Evolutionary conservation across 2,888 invertebrate genomes (phyloP), one percentile per base, ranked within the genome.

Genomic region (Resseliella maxima): DNA sequence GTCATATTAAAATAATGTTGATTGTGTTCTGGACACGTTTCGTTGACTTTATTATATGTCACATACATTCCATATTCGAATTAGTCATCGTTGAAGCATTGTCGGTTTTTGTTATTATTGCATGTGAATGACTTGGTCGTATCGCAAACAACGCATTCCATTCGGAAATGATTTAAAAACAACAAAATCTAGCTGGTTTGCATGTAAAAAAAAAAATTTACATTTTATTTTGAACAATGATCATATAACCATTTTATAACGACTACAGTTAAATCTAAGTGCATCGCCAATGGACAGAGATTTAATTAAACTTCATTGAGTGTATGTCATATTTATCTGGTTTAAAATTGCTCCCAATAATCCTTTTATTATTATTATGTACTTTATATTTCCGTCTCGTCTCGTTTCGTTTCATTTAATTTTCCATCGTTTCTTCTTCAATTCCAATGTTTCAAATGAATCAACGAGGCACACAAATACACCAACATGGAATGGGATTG

Each of bases 1-100:
- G 18, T 15, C 72, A 72, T 15, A 72, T 72, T 72, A n/a, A 72
- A 31, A 72, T 72, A 72, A 72, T 31, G 35, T 35, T 72, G 72
- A 72, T n/a, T 72, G 31, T 72, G 72, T 15, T 72, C 2, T 31
- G 35, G 72, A 72, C 72, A 72, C 31, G 72, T 31, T 72, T 72
- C 35, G 72, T 72, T 72, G 72, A 72, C 35, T 72, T 72, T 35
- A 72, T 72, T 72, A 72, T 72, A 72, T 72, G 72, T 72, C 72
- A 72, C 31, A 72, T 72, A 15, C 72, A 72, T 72, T 72, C 35
- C 72, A 59, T 10, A 59, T 50, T 72, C 15, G 72, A 72, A 72
- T 72, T 72, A 72, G 72, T 72, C 35, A 72, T 35, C 72, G 72
- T 18, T 72, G 27, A 72, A 72, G 72, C 72, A 72, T 72, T 72